Percentiles rank a stretch among this genome's conserved stretches.
phyloP scores from a whole-genome alignment of 2,888 invertebrate species.

The Melinaea menophilus region DNA sequence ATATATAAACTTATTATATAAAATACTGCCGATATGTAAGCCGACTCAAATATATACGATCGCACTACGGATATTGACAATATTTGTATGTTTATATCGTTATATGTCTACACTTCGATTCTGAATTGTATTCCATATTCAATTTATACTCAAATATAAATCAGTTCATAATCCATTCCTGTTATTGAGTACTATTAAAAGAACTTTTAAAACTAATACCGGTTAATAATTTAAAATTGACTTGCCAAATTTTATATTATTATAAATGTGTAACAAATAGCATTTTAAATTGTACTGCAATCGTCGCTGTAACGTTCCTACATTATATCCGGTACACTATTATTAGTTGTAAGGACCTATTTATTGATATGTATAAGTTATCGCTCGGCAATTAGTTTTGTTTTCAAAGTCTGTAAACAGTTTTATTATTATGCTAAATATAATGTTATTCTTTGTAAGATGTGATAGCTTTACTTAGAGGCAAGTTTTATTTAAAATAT shows the following conservation, averaged over 20 bases:
- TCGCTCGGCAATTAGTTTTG: slow-evolving; percentile 47
- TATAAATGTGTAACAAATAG: slow-evolving; percentile 44
- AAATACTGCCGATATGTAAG: no score
- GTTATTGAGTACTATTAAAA: slow-evolving; percentile 22
- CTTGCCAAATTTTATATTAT: slow-evolving; percentile 63
- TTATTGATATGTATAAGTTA: slow-evolving; percentile 56
- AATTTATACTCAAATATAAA: slow-evolving; percentile 10
- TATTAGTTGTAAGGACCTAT: slow-evolving; percentile 56
- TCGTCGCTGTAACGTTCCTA: slow-evolving; percentile 65
- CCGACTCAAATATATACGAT: slow-evolving; percentile 6
- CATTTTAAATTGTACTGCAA: slow-evolving; percentile 49
- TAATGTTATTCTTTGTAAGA: slow-evolving; percentile 58
- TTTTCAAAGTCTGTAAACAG: slow-evolving; percentile 65
- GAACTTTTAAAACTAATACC: slow-evolving; percentile 37
- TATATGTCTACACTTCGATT: slow-evolving; percentile 24
- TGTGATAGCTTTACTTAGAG: slow-evolving; percentile 76
- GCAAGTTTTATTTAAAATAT: slow-evolving; percentile 71
- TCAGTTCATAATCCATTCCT: slow-evolving; percentile 31
- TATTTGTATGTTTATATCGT: slow-evolving; percentile 38
- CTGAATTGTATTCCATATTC: slow-evolving; percentile 22
- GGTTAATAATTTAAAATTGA: slow-evolving; percentile 45
- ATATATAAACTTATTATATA: neutral
- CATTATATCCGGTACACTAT: slow-evolving; percentile 38
- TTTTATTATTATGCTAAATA: slow-evolving; percentile 69
- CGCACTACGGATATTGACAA: slow-evolving; percentile 30